Evolutionary conservation across 2,797 vertebrate genomes (phyloP).

Genomic region (Botia almorhae): DNA sequence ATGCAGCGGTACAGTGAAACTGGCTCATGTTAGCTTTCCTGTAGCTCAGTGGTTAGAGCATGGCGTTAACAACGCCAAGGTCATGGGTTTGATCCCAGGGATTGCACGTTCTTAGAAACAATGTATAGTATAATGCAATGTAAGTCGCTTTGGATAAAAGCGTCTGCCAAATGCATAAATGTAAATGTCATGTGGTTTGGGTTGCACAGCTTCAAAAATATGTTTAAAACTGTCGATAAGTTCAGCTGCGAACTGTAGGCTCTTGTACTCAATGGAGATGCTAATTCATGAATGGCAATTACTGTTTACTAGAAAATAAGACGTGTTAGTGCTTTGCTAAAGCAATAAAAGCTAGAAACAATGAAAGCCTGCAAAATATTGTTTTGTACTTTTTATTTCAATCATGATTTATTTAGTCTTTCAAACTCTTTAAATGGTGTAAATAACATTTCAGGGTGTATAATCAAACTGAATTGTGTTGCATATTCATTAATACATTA

Average conservation of each 20-base stretch:
- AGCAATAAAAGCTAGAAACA: neutral
- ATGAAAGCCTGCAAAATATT: neutral
- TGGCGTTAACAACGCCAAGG: too few relatives aligned
- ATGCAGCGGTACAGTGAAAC: constrained; percentile 72
- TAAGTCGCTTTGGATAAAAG: too few relatives aligned
- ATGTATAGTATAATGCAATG: too few relatives aligned
- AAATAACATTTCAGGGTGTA: constrained; percentile 25
- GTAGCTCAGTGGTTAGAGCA: too few relatives aligned
- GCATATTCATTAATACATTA: constrained; percentile 32
- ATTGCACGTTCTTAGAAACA: too few relatives aligned
- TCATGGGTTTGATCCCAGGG: too few relatives aligned
- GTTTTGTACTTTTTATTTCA: too few relatives aligned
- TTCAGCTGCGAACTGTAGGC: constrained; percentile 56
- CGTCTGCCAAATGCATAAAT: too few relatives aligned
- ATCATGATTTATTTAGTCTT: too few relatives aligned
- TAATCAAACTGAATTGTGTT: constrained; percentile 29
- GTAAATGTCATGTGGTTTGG: constrained; percentile 57
- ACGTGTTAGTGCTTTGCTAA: neutral
- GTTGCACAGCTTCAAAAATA: constrained; percentile 58
- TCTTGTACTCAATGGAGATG: constrained; percentile 56
- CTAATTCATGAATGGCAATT: constrained; percentile 64
- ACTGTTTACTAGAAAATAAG: constrained; percentile 2
- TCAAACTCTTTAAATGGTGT: constrained; percentile 18
- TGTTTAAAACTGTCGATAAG: constrained; percentile 63
- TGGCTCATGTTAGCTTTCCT: too few relatives aligned